Base-by-base conservation (phyloP, 2,888 invertebrate species). In the Ophion obscuratus region DNA sequence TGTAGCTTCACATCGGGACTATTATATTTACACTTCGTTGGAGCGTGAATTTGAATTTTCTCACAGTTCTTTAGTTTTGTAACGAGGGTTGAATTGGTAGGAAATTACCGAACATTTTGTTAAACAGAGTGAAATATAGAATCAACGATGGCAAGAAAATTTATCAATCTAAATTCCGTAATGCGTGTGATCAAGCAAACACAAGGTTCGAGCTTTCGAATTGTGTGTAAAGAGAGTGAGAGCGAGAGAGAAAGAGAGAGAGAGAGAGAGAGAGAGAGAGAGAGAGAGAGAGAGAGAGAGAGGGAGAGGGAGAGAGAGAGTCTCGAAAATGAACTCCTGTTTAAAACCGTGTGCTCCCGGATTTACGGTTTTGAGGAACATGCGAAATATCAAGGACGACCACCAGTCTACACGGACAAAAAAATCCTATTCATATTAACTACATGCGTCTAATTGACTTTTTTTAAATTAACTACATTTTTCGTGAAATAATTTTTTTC, bases 151-250 rank as follows among this genome's bases (percentile, higher is more conserved):
- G 71, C 64, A 85, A 57, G 77, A 81, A 86, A 81, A 83, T 85
- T 80, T 80, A 83, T 83, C 85, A 83, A 85, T 85, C 68, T 83
- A 77, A 83, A 80, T 79, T 80, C 85, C 67, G 80, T 83, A 83
- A 83, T 85, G 62, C 85, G 67, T 73, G 80, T 85, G 77, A 80
- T 85, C 74, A 73, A 68, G 80, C 61, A 75, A 59, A 81, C 47
- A 62, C 57, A 53, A 81, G 67, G 70, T 57, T 31, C 44, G 47
- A 24, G 59, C 73, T 64, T 80, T 78, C 44, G 59, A 40, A 14
- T 74, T 57, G 57, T 66, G 66, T 66, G 66, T 53, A 40, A 64
- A 64, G 59, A 64, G 47, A 77, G 40, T 20, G 14, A 31, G 24
- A 44, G 59, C 68, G 62, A 59, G 40, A 59, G 68, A 7, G 20